These are phyloP conservation scores for Sycophila sp. DNA, from an alignment of 1,140 invertebrate species.

Conservation along the genomic window DNA sequence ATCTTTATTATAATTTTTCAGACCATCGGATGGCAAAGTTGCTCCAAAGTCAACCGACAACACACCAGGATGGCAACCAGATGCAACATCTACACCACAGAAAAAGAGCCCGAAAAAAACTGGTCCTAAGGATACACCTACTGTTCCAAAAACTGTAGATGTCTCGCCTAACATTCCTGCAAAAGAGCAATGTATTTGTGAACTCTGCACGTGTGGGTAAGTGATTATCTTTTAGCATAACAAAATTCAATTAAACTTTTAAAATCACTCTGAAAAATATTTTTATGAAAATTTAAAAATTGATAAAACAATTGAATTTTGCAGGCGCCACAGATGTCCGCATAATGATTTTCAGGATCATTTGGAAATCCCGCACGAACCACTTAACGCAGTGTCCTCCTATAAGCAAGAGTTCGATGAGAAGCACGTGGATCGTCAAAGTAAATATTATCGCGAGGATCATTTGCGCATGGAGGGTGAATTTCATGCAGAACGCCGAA, in stretches of 20 bases:
- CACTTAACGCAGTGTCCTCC: slow-evolving; percentile 68
- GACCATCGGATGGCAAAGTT: slow-evolving; percentile 47
- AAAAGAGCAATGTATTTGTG: slow-evolving; percentile 88
- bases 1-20: background rate
- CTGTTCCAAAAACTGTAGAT: slow-evolving; percentile 42
- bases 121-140: slow-evolving; percentile 28
- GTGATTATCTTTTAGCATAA: slow-evolving; percentile 55
- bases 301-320: too few relatives aligned
- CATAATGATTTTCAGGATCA: slow-evolving; percentile 71
- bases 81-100: background rate
- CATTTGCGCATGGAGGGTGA: slow-evolving; percentile 61
- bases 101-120: slow-evolving; percentile 24
- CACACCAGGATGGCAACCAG: background rate
- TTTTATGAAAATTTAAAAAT: background rate
- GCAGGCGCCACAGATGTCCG: slow-evolving; percentile 72
- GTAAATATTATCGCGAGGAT: slow-evolving; percentile 61
- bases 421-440: slow-evolving; percentile 69
- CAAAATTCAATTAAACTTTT: slow-evolving; percentile 23
- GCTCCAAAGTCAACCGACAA: slow-evolving; percentile 32
- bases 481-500: slow-evolving; percentile 49
- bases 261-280: slow-evolving; percentile 40
- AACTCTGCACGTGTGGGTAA: slow-evolving; percentile 91
- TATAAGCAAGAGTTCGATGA: slow-evolving; percentile 75
- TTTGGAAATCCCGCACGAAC: slow-evolving; percentile 68
- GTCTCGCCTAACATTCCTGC: slow-evolving; percentile 58